Conservation (phyloP, 2,113 vertebrate species). For the Phaethon lepturus region DNA sequence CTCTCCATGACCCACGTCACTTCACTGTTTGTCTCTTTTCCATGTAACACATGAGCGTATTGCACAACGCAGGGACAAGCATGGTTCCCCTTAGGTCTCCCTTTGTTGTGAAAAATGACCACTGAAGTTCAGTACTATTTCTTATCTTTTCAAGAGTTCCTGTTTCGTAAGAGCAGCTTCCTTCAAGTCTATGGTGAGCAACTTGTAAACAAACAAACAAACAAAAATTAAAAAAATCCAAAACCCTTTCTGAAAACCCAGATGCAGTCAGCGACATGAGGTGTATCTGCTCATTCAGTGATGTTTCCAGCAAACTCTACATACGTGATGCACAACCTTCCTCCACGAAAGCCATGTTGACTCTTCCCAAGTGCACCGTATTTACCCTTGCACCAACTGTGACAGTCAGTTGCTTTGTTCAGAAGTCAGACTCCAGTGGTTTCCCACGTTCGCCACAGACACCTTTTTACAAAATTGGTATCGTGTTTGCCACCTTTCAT, state of each 20-base stretch:
- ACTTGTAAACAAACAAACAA: background rate
- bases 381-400: background rate
- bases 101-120: background rate
- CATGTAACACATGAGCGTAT: rapidly evolving
- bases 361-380: background rate
- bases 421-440: background rate
- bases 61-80: background rate
- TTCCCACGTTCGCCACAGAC: background rate
- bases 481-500: background rate
- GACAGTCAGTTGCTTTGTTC: background rate
- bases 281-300: background rate
- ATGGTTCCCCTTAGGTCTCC: background rate
- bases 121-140: background rate
- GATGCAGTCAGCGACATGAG: rapidly evolving
- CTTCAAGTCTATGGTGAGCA: background rate
- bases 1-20: rapidly evolving
- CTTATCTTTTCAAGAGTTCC: background rate
- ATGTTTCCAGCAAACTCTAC: background rate
- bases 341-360: background rate
- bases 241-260: background rate
- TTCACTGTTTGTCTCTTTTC: background rate
- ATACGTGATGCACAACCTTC: rapidly evolving
- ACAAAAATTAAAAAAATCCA: background rate
- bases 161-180: background rate
- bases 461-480: background rate